Conservation (phyloP, 1,140 invertebrate genomes). For the Sweltsa coloradensis region DNA sequence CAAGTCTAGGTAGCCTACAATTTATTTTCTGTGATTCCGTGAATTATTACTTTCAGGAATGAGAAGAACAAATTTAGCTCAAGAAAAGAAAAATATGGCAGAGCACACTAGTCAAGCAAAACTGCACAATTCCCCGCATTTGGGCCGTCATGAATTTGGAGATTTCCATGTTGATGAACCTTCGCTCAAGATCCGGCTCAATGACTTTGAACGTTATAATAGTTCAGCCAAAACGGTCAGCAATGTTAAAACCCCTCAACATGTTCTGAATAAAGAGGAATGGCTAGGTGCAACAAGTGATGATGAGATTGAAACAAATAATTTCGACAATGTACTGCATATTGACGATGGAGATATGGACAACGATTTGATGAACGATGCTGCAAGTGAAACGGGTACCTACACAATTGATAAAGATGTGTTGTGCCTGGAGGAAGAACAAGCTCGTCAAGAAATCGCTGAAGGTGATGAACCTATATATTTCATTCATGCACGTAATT, state of each 20-base stretch:
- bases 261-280: background rate
- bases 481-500: background rate
- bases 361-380: conserved; percentile 30
- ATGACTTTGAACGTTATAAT: no score
- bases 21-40: no score
- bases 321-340: background rate
- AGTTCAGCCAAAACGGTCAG: no score
- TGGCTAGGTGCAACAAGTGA: conserved; percentile 1
- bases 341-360: background rate
- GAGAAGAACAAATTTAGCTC: conserved; percentile 11
- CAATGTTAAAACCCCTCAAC: no score
- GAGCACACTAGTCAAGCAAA: conserved; percentile 5
- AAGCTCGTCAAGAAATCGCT: conserved; percentile 62
- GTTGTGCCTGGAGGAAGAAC: conserved; percentile 65
- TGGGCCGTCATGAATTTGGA: background rate
- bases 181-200: no score
- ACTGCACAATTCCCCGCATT: background rate
- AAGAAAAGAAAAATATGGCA: conserved; percentile 11
- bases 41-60: conserved; percentile 3
- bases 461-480: background rate
- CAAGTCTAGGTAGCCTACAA: no score
- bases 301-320: no score
- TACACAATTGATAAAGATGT: conserved; percentile 77
- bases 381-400: conserved; percentile 70
- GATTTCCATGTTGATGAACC: conserved; percentile 2